Conservation (phyloP, 2,797 vertebrate species). For the Liparis tanakae region DNA sequence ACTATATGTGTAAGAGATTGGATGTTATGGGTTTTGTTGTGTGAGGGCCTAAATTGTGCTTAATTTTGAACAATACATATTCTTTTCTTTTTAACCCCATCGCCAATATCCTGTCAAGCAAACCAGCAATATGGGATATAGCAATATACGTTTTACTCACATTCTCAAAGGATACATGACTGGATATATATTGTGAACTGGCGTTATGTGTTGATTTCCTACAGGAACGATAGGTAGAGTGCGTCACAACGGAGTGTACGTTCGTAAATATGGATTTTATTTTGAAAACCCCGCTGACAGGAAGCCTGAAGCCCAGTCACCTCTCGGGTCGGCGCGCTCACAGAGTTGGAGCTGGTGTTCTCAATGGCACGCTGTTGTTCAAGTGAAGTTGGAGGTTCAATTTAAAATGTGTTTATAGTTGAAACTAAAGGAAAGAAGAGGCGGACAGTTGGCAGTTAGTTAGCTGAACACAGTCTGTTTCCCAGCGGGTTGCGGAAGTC, state of each 20-base stretch:
- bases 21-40: too few relatives aligned
- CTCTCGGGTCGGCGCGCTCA: background rate
- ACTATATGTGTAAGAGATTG: too few relatives aligned
- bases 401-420: background rate
- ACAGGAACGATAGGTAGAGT: too few relatives aligned
- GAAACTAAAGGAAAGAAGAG: rapidly evolving
- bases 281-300: slow-evolving; percentile 23
- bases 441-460: background rate
- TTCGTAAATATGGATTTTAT: slow-evolving; percentile 3
- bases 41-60: too few relatives aligned
- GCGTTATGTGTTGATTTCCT: too few relatives aligned
- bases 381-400: background rate
- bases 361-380: background rate
- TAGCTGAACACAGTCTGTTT: background rate
- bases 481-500: background rate
- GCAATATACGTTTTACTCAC: background rate
- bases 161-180: background rate
- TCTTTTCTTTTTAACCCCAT: too few relatives aligned
- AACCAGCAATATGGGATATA: background rate
- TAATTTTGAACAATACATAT: background rate
- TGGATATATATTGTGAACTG: background rate
- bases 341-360: background rate
- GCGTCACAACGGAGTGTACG: too few relatives aligned
- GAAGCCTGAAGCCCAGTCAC: rapidly evolving
- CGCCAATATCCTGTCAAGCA: background rate